Percentiles rank a stretch among this genome's conserved stretches.
Conservation (phyloP, 2,113 vertebrate species). For the Petaurus breviceps region DNA sequence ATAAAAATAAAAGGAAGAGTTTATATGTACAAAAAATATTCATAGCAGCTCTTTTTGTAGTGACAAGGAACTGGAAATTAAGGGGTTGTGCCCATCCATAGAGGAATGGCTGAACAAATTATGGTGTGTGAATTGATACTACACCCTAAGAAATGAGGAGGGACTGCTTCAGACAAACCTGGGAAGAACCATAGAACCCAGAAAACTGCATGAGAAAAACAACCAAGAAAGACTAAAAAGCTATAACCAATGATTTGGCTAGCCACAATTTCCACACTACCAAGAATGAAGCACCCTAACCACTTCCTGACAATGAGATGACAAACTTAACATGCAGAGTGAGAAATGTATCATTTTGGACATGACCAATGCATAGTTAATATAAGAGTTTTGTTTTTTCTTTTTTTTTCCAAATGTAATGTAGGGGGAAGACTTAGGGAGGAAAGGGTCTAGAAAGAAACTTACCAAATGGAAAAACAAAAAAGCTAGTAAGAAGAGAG, state of each 20-base stretch:
- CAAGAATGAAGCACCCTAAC: background rate
- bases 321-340: background rate
- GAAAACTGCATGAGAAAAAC: background rate
- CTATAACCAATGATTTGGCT: background rate
- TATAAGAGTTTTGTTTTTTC: background rate
- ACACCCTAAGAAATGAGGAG: background rate
- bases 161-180: background rate
- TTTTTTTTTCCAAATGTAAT: background rate
- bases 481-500: background rate
- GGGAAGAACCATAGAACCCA: background rate
- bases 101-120: background rate
- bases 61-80: background rate
- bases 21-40: background rate
- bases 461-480: background rate
- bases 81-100: background rate
- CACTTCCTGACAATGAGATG: background rate
- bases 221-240: too few relatives aligned
- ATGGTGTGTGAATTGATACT: background rate
- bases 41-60: background rate
- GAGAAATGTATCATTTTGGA: background rate
- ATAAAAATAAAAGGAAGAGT: background rate
- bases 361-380: background rate
- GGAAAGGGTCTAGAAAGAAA: background rate
- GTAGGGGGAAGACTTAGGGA: background rate
- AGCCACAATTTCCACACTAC: background rate